Conservation (phyloP, 2,113 vertebrate genomes). For the Cephalophus harveyi region DNA sequence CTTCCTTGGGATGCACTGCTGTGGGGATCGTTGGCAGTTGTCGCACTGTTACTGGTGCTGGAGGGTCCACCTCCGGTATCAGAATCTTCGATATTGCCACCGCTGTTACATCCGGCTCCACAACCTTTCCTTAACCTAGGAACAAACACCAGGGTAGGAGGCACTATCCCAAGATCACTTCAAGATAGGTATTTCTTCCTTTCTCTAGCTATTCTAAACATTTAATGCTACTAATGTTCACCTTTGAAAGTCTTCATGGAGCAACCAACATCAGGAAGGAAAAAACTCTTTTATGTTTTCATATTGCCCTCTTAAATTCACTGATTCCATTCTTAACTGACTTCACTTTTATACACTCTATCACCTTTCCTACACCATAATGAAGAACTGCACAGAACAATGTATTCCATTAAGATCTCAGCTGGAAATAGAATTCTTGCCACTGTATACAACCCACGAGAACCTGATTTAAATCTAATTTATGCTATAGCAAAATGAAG, state of each 20-base stretch:
- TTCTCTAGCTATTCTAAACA: not conserved
- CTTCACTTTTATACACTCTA: not conserved
- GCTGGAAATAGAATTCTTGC: not conserved
- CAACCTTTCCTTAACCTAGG: conserved; percentile 95
- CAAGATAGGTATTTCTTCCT: not conserved
- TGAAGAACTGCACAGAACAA: not conserved
- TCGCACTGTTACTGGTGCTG: conserved; percentile 87
- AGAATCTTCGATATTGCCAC: conserved; percentile 97
- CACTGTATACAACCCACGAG: not conserved
- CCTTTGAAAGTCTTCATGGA: not conserved
- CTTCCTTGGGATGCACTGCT: conserved; percentile 83
- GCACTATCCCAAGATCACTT: not conserved
- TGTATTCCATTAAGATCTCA: not conserved
- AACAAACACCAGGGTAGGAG: not conserved
- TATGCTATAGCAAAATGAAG: not conserved
- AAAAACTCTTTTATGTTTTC: not conserved
- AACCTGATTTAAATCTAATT: not conserved
- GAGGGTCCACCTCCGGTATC: conserved; percentile 91
- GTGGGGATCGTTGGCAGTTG: conserved; percentile 87
- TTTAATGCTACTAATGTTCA: not conserved
- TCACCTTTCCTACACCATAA: not conserved
- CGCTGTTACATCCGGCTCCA: conserved; percentile 98
- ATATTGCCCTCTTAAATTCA: not conserved
- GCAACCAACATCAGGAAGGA: not conserved
- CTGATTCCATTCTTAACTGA: not conserved